Evolutionary conservation across 2,797 vertebrate genomes (phyloP).

Genomic region (Emydoidea blandingii): DNA sequence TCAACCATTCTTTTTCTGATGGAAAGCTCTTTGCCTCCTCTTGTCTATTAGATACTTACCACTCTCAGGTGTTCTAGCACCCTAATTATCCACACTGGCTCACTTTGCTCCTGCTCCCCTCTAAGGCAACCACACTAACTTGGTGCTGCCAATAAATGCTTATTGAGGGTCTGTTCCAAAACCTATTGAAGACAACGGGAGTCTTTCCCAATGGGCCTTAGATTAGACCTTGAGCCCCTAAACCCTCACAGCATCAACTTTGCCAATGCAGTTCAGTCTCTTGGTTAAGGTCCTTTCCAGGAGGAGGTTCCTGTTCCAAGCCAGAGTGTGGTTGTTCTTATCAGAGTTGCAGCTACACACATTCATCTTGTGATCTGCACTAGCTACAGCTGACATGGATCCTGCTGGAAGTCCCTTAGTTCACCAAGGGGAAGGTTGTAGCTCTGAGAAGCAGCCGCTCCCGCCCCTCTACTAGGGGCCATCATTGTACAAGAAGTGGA

Average conservation of each 20-base stretch:
- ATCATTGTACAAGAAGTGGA: background rate
- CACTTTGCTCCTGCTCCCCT: background rate
- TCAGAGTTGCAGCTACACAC: background rate
- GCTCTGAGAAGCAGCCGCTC: background rate
- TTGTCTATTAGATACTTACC: background rate
- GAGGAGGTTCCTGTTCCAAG: background rate
- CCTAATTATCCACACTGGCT: background rate
- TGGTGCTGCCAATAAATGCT: background rate
- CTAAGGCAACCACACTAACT: background rate
- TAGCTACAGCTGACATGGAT: background rate
- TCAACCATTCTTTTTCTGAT: background rate
- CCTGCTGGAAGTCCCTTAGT: background rate
- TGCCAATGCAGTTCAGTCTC: background rate
- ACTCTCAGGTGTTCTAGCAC: background rate
- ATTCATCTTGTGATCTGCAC: background rate
- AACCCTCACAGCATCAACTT: background rate
- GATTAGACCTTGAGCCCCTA: background rate
- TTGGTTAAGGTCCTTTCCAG: background rate
- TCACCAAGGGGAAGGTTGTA: background rate
- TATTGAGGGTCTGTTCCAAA: background rate
- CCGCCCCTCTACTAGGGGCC: background rate
- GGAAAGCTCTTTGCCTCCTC: background rate
- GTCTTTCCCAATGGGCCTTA: background rate
- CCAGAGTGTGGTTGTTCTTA: background rate
- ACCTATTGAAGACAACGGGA: background rate